Conservation (phyloP, 2,113 vertebrate species). For the Lepus americanus region DNA sequence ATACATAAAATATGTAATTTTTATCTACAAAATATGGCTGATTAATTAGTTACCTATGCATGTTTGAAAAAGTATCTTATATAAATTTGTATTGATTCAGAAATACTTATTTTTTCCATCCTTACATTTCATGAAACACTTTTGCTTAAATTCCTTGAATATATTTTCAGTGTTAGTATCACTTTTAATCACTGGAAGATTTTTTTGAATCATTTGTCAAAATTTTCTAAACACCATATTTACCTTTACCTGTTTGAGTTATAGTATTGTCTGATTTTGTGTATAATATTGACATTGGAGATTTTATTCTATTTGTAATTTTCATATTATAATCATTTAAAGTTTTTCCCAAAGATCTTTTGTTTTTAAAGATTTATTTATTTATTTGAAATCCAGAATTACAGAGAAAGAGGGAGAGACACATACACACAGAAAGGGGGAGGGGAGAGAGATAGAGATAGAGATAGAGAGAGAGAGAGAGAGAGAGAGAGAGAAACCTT, state of each 20-base stretch:
- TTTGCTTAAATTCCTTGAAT: not conserved
- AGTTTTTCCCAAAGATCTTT: slow-evolving; percentile 30
- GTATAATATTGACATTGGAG: not conserved
- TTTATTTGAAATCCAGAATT: no score
- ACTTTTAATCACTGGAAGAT: not conserved
- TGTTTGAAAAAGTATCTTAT: slow-evolving; percentile 7
- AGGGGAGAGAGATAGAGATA: no score
- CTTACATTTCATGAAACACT: slow-evolving; percentile 20
- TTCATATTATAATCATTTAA: slow-evolving; percentile 13
- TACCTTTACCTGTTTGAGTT: not conserved
- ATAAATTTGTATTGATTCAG: slow-evolving; percentile 32
- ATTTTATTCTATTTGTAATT: slow-evolving; percentile 41
- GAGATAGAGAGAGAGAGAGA: no score
- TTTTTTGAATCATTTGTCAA: not conserved
- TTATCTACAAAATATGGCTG: not conserved
- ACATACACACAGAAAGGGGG: no score
- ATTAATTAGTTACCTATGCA: not conserved
- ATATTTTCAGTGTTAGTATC: not conserved
- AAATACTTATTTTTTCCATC: not conserved
- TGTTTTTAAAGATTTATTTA: not conserved
- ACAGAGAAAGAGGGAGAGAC: no score
- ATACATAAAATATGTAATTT: slow-evolving; percentile 16
- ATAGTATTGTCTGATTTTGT: slow-evolving; percentile 24
- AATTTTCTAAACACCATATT: not conserved
- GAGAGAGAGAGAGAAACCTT: no score